phyloP scores from a whole-genome alignment of 2,888 invertebrate genomes.

The Seira ritae region DNA sequence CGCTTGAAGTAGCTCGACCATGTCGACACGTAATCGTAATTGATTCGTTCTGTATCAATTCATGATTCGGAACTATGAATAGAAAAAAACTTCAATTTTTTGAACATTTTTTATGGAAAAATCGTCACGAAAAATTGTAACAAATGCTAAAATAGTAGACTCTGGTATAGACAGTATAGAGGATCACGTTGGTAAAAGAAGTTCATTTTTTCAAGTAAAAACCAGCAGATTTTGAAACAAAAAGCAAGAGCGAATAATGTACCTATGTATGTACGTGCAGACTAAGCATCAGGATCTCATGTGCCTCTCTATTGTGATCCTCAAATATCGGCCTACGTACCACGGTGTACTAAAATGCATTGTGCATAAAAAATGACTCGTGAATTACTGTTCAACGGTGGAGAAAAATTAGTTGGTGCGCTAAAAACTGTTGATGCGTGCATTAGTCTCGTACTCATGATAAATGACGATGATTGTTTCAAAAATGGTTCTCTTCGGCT shows the following conservation, averaged over 20 bases:
- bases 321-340: not conserved
- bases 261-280: too few species aligned
- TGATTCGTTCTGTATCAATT: conserved; percentile 71
- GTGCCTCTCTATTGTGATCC: too few species aligned
- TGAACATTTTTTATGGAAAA: not conserved
- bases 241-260: not conserved
- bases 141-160: not conserved
- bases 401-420: conserved; percentile 28
- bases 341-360: not conserved
- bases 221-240: not conserved
- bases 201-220: not conserved
- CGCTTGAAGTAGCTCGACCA: conserved; percentile 56
- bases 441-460: not conserved
- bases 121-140: not conserved
- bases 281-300: too few species aligned
- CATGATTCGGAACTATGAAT: conserved; percentile 63
- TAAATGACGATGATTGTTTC: not conserved
- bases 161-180: not conserved
- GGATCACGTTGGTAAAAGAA: not conserved
- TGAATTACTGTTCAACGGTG: not conserved
- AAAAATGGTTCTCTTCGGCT: not conserved
- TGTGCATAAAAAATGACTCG: not conserved
- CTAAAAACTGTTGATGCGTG: conserved; percentile 45
- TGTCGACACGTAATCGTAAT: conserved; percentile 72
- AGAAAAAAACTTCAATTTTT: conserved; percentile 25